Percentiles rank a stretch among this genome's conserved stretches.
Conservation (phyloP, 1,140 invertebrate species). For the Antheraea pernyi region DNA sequence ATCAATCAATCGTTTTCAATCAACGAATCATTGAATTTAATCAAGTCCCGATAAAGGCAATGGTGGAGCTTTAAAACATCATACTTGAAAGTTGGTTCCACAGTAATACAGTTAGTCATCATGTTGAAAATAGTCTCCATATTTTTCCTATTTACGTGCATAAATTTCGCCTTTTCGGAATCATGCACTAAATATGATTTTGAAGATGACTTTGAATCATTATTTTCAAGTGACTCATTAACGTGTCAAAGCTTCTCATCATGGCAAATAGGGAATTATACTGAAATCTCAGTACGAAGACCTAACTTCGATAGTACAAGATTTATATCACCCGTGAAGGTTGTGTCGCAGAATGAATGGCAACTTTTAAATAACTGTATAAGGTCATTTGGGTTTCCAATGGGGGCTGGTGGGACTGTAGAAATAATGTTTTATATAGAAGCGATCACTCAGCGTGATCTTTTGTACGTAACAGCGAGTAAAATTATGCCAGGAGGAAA, state of each 20-base stretch:
- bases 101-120: background rate
- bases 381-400: background rate
- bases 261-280: background rate
- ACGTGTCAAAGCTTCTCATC: background rate
- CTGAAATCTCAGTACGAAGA: background rate
- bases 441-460: background rate
- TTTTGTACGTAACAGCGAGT: background rate
- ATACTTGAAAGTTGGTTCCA: background rate
- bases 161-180: background rate
- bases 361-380: background rate
- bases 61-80: background rate
- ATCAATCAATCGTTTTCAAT: constrained; percentile 1
- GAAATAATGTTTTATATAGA: constrained; percentile 3
- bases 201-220: background rate
- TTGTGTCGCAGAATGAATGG: background rate
- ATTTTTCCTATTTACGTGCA: background rate
- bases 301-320: background rate
- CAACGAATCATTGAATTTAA: background rate
- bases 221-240: background rate
- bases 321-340: background rate
- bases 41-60: background rate
- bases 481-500: background rate
- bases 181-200: background rate
- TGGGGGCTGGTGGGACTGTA: background rate
- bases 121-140: background rate